Percentiles rank a stretch among this genome's conserved stretches.
Evolutionary conservation across 2,797 vertebrate species (phyloP).

Genomic region (Galago senegalensis): DNA sequence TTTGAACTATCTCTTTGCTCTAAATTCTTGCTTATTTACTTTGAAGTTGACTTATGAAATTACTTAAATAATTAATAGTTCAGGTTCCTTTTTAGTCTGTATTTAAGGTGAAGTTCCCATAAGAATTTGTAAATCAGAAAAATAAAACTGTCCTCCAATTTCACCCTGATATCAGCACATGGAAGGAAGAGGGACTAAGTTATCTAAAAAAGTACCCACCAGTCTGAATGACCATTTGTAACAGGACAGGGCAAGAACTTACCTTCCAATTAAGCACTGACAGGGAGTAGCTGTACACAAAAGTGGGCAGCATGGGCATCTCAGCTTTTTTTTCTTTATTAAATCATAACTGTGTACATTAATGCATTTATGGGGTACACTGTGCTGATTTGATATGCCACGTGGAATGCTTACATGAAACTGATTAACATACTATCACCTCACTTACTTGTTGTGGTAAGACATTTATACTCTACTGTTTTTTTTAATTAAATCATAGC

Average conservation of each 20-base stretch:
- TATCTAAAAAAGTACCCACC: neutral
- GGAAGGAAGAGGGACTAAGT: neutral
- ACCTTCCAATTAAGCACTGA: neutral
- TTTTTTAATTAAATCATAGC: too few species aligned
- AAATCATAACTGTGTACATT: too few species aligned
- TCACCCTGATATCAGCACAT: neutral
- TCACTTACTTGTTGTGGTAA: too few species aligned
- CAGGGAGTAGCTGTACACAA: neutral
- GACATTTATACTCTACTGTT: too few species aligned
- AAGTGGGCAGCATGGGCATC: neutral
- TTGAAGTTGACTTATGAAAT: conserved; percentile 52
- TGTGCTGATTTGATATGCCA: too few species aligned
- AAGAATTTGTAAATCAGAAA: neutral
- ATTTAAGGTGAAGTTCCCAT: conserved; percentile 37
- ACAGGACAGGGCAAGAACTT: neutral
- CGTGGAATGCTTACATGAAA: too few species aligned
- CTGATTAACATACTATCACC: too few species aligned
- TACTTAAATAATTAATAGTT: conserved; percentile 65
- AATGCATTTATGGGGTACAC: too few species aligned
- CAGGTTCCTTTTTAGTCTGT: conserved; percentile 37
- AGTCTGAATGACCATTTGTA: neutral
- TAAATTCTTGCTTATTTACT: conserved; percentile 39
- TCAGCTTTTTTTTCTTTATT: too few species aligned
- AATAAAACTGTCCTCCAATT: neutral
- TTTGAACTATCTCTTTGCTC: neutral